phyloP scores from a whole-genome alignment of 2,113 vertebrate species.

The Sturnira hondurensis region DNA sequence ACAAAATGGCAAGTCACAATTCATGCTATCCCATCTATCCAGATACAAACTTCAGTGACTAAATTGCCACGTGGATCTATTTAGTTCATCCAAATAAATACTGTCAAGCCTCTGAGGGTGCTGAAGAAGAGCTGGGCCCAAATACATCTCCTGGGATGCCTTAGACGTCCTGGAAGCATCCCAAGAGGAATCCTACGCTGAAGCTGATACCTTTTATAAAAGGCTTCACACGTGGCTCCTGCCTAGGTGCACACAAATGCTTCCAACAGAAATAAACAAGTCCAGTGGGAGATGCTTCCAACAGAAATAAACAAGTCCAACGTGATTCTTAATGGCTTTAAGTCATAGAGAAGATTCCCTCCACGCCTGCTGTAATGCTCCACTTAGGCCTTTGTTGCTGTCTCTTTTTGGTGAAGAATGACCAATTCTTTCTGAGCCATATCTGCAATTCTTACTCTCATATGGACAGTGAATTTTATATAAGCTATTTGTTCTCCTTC shows the following conservation, averaged over 20 bases:
- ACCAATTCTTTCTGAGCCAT: slow-evolving; percentile 1
- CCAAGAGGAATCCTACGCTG: neutral
- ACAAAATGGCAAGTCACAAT: neutral
- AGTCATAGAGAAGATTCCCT: neutral
- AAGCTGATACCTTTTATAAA: neutral
- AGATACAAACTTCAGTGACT: neutral
- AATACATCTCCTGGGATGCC: neutral
- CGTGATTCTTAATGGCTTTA: neutral
- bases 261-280: neutral
- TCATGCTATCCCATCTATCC: neutral
- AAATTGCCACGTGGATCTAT: neutral
- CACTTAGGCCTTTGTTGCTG: neutral
- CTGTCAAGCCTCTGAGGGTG: neutral
- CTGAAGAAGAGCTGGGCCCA: neutral
- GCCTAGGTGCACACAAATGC: neutral
- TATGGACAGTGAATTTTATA: neutral
- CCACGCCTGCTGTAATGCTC: neutral
- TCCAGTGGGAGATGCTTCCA: neutral
- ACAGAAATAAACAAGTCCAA: neutral
- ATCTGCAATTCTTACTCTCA: neutral
- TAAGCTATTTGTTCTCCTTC: neutral
- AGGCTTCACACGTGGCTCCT: neutral
- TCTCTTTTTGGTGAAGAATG: neutral
- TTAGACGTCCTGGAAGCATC: neutral
- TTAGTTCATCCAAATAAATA: neutral